A percentile compares a stretch with the other conserved stretches of the same genome.
These are phyloP conservation scores for Thera obeliscata DNA, from an alignment of 2,888 invertebrate species.

Conservation along the genomic window DNA sequence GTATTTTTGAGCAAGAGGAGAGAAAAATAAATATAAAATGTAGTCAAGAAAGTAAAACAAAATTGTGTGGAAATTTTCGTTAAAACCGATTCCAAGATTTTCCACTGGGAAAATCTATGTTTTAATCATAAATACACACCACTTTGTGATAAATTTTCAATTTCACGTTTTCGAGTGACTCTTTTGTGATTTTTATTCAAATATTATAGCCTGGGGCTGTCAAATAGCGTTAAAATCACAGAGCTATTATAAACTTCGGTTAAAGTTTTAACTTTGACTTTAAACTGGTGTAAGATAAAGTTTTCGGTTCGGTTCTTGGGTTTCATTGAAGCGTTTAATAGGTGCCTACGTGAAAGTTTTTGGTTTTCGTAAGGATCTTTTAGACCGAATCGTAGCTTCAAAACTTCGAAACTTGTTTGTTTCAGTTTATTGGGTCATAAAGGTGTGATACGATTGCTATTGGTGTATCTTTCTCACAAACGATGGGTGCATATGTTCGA, in stretches of 20 bases:
- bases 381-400: background rate
- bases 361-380: background rate
- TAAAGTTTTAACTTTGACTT: conserved; percentile 3
- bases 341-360: conserved; percentile 5
- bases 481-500: too few relatives aligned
- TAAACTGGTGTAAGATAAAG: conserved; percentile 7
- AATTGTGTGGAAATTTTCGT: too few relatives aligned
- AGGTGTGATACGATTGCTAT: background rate
- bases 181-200: background rate
- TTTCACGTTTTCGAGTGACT: background rate
- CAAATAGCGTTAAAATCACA: background rate
- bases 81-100: too few relatives aligned
- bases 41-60: too few relatives aligned
- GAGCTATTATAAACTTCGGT: background rate
- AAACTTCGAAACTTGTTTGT: background rate
- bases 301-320: conserved; percentile 8
- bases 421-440: background rate
- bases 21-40: too few relatives aligned
- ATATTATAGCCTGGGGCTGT: background rate
- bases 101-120: too few relatives aligned
- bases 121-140: too few relatives aligned
- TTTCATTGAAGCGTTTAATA: conserved; percentile 5
- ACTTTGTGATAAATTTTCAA: background rate
- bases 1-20: too few relatives aligned
- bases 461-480: too few relatives aligned